Percentiles rank a stretch among this genome's conserved stretches.
Conservation (phyloP, 2,797 vertebrate species). For the Chloroceryle inda region DNA sequence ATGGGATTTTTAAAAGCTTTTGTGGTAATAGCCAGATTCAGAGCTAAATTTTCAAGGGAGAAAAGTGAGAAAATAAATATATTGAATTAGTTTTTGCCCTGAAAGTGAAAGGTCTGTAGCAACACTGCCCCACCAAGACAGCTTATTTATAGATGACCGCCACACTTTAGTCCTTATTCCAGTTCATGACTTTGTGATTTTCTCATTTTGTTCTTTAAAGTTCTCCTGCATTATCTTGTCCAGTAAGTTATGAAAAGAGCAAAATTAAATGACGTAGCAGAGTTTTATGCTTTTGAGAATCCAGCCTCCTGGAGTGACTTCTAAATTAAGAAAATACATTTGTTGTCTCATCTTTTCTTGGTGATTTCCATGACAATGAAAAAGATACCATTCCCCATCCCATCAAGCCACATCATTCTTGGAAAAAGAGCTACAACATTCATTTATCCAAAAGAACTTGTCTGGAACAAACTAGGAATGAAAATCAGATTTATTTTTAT, state of each 20-base stretch:
- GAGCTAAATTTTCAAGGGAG: not conserved
- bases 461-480: not conserved
- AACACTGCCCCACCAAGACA: not conserved
- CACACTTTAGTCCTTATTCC: not conserved
- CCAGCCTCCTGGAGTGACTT: conserved; percentile 50
- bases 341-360: not conserved
- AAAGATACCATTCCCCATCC: conserved; percentile 31
- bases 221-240: not conserved
- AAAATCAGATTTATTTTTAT: not conserved
- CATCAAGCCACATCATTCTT: conserved; percentile 50
- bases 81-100: not conserved
- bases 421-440: conserved; percentile 62
- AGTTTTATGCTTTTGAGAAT: conserved; percentile 59
- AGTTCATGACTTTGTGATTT: not conserved
- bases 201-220: not conserved
- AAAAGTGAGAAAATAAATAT: not conserved
- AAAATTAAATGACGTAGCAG: conserved; percentile 7
- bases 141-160: not conserved
- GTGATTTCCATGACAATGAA: conserved; percentile 27
- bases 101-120: not conserved
- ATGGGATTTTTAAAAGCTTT: not conserved
- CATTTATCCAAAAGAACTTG: conserved; percentile 35
- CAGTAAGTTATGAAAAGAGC: conserved; percentile 16
- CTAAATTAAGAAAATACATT: conserved; percentile 62
- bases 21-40: not conserved